Percentiles rank a stretch among this genome's conserved stretches.
Evolutionary conservation across 37 sponge, comb jelly and placozoan genomes (phyloP).

Genomic region (Hexactinellida sp.): DNA sequence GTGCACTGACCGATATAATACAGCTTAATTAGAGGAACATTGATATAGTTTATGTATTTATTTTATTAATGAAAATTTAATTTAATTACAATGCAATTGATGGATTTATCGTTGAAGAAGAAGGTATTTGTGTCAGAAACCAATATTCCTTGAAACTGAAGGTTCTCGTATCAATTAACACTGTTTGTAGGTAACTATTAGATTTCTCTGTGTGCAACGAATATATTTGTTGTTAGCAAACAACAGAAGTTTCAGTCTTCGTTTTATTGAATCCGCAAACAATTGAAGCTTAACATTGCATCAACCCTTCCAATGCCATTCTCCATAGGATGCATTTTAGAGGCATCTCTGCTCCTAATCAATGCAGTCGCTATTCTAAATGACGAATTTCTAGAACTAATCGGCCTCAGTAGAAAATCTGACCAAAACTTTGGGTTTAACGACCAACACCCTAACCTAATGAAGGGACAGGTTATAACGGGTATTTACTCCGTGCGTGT

Average conservation of each 20-base stretch:
- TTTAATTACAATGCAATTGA: no score
- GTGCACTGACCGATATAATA: no score
- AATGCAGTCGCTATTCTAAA: slow-evolving; percentile 9
- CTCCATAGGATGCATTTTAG: neutral
- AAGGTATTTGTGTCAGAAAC: no score
- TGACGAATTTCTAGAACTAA: neutral
- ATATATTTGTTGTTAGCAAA: no score
- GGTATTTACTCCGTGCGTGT: neutral
- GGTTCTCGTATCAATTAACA: no score
- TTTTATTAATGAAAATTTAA: no score
- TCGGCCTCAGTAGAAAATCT: neutral
- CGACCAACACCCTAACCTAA: slow-evolving; percentile 2
- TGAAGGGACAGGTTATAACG: neutral
- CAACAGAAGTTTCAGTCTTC: neutral
- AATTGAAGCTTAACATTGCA: neutral
- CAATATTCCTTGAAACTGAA: no score
- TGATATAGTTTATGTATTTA: no score
- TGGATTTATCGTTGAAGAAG: no score
- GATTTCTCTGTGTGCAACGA: no score
- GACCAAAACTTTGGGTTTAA: slow-evolving; percentile 2
- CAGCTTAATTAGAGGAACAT: no score
- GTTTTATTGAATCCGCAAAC: neutral
- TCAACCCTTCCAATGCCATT: neutral
- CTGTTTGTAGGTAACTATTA: no score
- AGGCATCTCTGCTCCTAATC: slow-evolving; percentile 11